Percentiles rank a stretch among this genome's conserved stretches.
Conservation (phyloP, 2,888 invertebrate species). For the Pyrochroa serraticornis region DNA sequence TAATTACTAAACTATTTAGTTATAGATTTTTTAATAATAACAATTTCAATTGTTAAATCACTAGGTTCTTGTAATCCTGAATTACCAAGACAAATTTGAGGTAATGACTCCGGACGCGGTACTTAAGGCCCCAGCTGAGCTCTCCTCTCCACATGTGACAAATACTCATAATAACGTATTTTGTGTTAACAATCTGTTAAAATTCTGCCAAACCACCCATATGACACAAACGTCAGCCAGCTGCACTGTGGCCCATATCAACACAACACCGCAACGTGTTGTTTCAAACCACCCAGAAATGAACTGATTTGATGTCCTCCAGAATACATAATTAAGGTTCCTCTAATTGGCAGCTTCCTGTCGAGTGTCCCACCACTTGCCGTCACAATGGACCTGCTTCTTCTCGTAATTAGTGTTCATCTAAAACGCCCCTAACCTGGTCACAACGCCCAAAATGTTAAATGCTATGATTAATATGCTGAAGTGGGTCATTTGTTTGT, state of each 20-base stretch:
- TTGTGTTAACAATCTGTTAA: conserved; percentile 53
- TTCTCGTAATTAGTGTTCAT: conserved; percentile 36
- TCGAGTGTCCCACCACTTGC: conserved; percentile 38
- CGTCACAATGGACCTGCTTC: conserved; percentile 40
- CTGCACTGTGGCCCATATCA: conserved; percentile 43
- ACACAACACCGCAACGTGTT: conserved; percentile 21
- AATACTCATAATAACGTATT: conserved; percentile 45
- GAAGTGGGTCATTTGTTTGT: too few relatives aligned
- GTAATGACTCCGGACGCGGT: background rate
- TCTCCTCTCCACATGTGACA: conserved; percentile 40
- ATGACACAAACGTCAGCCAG: conserved; percentile 45
- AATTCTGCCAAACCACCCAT: conserved; percentile 51
- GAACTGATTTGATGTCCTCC: conserved; percentile 42
- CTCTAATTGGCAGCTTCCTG: conserved; percentile 53
- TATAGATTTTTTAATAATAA: too few relatives aligned
- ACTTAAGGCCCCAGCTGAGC: background rate
- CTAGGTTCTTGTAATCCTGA: too few relatives aligned
- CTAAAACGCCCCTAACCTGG: conserved; percentile 20
- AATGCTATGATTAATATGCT: background rate
- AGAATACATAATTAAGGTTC: conserved; percentile 48
- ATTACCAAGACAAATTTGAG: too few relatives aligned
- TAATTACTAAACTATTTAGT: too few relatives aligned
- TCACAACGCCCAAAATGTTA: background rate
- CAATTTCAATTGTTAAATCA: too few relatives aligned
- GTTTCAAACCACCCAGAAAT: conserved; percentile 28